Percentiles rank a stretch among this genome's conserved stretches.
Conservation (phyloP, 2,888 invertebrate genomes). For the Metalampra italica region DNA sequence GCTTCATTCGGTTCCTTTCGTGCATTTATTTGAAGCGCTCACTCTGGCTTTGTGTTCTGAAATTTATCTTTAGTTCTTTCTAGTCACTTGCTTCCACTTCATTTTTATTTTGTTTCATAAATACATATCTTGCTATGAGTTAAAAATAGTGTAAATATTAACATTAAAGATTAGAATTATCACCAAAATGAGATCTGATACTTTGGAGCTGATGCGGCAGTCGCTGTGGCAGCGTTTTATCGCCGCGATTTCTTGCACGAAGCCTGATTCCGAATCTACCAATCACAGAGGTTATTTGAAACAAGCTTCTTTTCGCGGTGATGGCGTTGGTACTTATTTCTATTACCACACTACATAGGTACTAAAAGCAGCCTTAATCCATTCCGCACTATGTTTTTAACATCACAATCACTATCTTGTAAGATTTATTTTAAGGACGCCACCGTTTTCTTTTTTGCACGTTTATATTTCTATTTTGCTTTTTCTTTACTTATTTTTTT, state of each 20-base stretch:
- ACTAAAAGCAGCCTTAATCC: neutral
- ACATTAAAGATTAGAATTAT: too few species aligned
- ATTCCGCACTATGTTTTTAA: conserved; percentile 20
- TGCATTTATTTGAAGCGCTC: conserved; percentile 49
- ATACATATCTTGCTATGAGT: neutral
- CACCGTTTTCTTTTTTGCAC: neutral
- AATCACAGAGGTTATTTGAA: too few species aligned
- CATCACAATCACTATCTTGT: conserved; percentile 42
- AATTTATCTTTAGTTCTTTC: conserved; percentile 59
- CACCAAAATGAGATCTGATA: too few species aligned
- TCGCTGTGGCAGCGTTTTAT: too few species aligned
- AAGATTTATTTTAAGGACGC: neutral
- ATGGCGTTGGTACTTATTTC: too few species aligned
- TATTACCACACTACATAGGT: too few species aligned
- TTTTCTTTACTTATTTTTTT: conserved; percentile 26
- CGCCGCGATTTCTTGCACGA: too few species aligned
- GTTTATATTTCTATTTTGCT: conserved; percentile 20
- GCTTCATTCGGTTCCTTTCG: conserved; percentile 48
- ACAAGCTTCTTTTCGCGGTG: too few species aligned
- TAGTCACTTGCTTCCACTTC: conserved; percentile 65
- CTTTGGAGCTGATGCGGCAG: too few species aligned
- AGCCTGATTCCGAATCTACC: too few species aligned
- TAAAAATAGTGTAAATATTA: too few species aligned
- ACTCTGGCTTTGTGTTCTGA: conserved; percentile 29
- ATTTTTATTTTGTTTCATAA: conserved; percentile 13